Conservation (phyloP, 1,140 invertebrate genomes). For the Papilio helenus region DNA sequence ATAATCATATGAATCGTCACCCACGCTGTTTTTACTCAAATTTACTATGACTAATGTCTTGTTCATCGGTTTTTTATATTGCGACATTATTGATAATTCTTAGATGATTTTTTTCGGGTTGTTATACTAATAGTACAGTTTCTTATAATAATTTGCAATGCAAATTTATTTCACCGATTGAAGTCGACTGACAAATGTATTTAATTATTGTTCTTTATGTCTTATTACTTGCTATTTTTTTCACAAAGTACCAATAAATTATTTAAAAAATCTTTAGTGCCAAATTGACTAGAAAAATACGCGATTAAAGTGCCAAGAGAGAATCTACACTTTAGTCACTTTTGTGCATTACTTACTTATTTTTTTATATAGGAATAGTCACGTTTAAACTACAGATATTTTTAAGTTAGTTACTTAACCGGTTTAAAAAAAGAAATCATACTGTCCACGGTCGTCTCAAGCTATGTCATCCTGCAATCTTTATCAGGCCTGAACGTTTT, state of each 20-base stretch:
- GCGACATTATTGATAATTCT: slow-evolving; percentile 32
- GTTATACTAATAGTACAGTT: slow-evolving; percentile 2
- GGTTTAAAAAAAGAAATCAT: slow-evolving; percentile 32
- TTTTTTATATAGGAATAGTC: background rate
- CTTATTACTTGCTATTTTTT: background rate
- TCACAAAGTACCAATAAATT: background rate
- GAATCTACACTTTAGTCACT: no score
- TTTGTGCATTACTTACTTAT: no score
- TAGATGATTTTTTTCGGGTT: background rate
- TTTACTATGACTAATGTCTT: slow-evolving; percentile 21
- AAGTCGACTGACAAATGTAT: slow-evolving; percentile 6
- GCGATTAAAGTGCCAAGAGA: no score
- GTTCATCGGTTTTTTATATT: slow-evolving; percentile 20
- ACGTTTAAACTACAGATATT: background rate
- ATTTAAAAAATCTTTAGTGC: background rate
- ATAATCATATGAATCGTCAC: background rate
- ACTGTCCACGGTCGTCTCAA: background rate
- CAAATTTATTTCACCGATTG: slow-evolving; percentile 2
- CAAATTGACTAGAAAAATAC: no score
- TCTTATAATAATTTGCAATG: background rate
- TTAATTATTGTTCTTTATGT: slow-evolving; percentile 1
- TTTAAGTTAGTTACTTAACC: background rate
- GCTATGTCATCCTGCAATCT: slow-evolving; percentile 33
- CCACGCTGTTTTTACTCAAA: background rate
- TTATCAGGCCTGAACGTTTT: slow-evolving; percentile 41